Percentiles rank a stretch among this genome's conserved stretches.
Conservation (phyloP, 37 sponge, comb jelly and placozoan genomes). For the Theonella swinhoei region DNA sequence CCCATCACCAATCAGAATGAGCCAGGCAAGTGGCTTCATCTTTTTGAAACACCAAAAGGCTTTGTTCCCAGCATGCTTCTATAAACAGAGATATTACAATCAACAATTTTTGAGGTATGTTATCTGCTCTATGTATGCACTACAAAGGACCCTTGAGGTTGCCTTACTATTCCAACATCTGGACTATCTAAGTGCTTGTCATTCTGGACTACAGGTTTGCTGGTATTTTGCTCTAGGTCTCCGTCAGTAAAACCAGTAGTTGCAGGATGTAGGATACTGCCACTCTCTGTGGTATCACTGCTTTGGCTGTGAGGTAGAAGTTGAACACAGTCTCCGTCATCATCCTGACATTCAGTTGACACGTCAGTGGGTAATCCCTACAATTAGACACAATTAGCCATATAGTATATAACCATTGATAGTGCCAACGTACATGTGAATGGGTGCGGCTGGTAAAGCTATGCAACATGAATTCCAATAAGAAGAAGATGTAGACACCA, state of each 20-base stretch:
- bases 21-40: constrained; percentile 66
- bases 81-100: background rate
- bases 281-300: too few species aligned
- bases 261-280: constrained; percentile 12
- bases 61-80: background rate
- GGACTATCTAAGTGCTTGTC: too few species aligned
- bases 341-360: background rate
- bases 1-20: constrained; percentile 72
- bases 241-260: background rate
- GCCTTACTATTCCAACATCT: too few species aligned
- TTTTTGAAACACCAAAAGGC: background rate
- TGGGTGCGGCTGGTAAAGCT: constrained; percentile 1
- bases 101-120: background rate
- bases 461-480: constrained; percentile 69
- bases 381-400: background rate
- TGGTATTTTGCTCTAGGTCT: too few species aligned
- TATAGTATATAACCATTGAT: too few species aligned
- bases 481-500: constrained; percentile 61
- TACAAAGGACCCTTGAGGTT: background rate
- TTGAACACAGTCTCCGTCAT: background rate
- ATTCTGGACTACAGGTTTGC: too few species aligned
- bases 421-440: background rate
- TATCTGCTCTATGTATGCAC: background rate
- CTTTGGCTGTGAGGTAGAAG: constrained; percentile 4
- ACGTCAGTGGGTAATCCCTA: background rate